Base-by-base conservation (phyloP, 2,888 invertebrate genomes). In the Volucella inanis region DNA sequence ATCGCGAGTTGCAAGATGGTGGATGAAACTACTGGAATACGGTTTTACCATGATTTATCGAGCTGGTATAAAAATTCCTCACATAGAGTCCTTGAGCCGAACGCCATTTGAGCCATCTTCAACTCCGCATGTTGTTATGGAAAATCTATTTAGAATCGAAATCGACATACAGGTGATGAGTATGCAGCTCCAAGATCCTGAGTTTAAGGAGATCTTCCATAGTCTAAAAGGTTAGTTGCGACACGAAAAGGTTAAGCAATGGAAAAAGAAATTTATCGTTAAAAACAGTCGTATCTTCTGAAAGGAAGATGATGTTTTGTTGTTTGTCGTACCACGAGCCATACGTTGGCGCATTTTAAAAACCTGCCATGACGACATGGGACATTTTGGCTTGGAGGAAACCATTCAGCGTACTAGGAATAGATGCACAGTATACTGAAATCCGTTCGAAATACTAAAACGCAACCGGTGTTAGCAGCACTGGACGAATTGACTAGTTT, bases 161-260 rank as follows among this genome's bases (percentile, higher is more conserved):
- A 31, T 71, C 38, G 10, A 47, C 15, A 31, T 14, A 12, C 47
- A 49, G 71, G 14, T 71, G 2, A 11, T 31, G 47, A 57, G 4
- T 11, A 71, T 71, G 45, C 71, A 71, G 31, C 47, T 11, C 10
- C 71, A 71, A 59, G 71, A 71, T 45, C 31, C 22, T 10, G 45
- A 18, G 3, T 31, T 65, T n/a, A 47, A 38, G 31, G 50, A 11
- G 6, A 65, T 65, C 31, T 38, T 65, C 45, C 6, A 22, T 14
- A 31, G 14, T 10, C 15, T 65, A 14, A 14, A 4, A 38, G n/a
- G 50, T 12, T 6, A 57, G 9, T 12, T 57, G 3, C 57, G 10
- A 11, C 57, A 57, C 57, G 57, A 57, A n/a, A 57, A 57, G n/a
- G 12, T 8, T 3, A 57, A 57, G 4, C 57, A 57, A 12, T 57